These are phyloP conservation scores for Aporrectodea caliginosa DNA, from an alignment of 1,140 invertebrate species.

Conservation along the genomic window DNA sequence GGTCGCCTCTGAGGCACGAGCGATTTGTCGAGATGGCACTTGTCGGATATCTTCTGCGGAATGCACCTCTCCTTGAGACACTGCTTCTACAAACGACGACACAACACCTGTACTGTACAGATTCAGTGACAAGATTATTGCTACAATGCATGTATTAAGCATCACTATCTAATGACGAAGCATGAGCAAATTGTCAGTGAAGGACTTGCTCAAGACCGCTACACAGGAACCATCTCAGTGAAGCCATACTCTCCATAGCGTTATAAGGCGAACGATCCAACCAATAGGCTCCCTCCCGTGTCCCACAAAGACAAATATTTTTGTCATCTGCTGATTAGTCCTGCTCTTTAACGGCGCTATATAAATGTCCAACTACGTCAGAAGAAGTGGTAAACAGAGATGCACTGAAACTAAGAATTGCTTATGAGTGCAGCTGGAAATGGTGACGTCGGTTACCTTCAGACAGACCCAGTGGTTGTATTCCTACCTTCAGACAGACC, in stretches of 20 bases:
- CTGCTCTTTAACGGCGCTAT: no score
- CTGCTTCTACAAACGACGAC: background rate
- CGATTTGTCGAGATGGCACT: slow-evolving; percentile 1
- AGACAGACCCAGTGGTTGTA: slow-evolving; percentile 31
- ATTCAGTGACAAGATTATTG: background rate
- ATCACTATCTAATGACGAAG: no score
- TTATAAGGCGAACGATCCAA: background rate
- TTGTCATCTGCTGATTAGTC: no score
- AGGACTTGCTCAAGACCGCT: no score
- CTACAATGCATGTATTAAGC: no score
- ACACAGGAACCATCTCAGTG: background rate
- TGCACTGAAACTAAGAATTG: no score
- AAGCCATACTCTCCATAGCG: background rate
- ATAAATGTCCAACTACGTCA: no score
- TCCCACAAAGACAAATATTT: background rate
- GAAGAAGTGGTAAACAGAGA: no score
- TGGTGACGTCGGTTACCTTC: no score
- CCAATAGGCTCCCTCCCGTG: background rate
- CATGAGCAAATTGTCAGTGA: no score
- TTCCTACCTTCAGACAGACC: slow-evolving; percentile 29
- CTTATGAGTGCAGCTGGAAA: no score
- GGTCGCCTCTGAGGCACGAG: background rate
- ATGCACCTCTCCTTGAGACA: slow-evolving; percentile 21
- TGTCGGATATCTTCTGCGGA: slow-evolving; percentile 8
- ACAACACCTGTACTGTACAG: background rate